These are phyloP conservation scores for Cerceris ruficornis DNA, from an alignment of 2,888 invertebrate genomes.

Conservation along the genomic window DNA sequence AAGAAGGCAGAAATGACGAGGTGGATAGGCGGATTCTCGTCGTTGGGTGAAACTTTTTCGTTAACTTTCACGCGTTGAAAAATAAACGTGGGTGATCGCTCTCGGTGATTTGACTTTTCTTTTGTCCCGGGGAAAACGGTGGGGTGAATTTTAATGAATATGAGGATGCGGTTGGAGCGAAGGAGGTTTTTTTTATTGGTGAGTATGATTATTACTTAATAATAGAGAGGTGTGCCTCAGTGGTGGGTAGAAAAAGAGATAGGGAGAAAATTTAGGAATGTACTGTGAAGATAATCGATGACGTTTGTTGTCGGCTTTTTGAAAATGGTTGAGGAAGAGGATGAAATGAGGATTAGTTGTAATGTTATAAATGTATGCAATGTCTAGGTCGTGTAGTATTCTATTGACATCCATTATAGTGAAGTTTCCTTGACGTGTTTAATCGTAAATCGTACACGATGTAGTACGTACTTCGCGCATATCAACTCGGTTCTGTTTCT, in stretches of 20 bases:
- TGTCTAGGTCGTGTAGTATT: conserved; percentile 64
- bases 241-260: too few species aligned
- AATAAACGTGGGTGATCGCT: neutral
- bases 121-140: neutral
- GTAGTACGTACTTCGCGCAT: neutral
- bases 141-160: too few species aligned
- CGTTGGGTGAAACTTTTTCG: neutral
- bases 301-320: too few species aligned
- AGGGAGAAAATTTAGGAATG: too few species aligned
- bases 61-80: conserved; percentile 7
- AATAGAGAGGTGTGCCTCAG: too few species aligned
- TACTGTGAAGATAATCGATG: too few species aligned
- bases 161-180: too few species aligned
- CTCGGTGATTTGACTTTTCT: neutral
- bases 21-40: conserved; percentile 11
- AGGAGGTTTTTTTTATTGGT: too few species aligned
- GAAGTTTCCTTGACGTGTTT: conserved; percentile 56
- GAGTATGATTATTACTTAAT: too few species aligned
- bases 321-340: too few species aligned
- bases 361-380: conserved; percentile 54
- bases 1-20: neutral
- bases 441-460: conserved; percentile 20
- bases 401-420: conserved; percentile 34
- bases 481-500: conserved; percentile 5
- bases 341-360: too few species aligned